phyloP scores from a whole-genome alignment of 2,797 vertebrate species.

The Poecilia wingei region DNA sequence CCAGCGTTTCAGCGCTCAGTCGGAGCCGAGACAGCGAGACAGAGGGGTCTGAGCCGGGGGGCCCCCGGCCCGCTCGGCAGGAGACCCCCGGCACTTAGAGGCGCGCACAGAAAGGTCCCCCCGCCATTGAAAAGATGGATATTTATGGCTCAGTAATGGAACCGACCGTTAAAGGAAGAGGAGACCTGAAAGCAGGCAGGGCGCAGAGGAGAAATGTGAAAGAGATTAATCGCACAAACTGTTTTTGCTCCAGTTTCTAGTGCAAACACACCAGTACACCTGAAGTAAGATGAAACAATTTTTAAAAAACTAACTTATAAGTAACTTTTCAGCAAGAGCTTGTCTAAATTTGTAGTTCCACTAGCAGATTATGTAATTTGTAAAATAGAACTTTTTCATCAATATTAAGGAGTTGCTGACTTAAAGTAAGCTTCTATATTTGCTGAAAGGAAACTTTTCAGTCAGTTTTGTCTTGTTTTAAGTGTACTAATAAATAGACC shows the following conservation, averaged over 20 bases:
- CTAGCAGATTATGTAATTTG: too few species aligned
- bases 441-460: too few species aligned
- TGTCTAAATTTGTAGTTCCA: too few species aligned
- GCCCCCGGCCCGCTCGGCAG: slow-evolving; percentile 41
- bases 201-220: background rate
- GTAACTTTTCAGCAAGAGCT: too few species aligned
- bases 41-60: slow-evolving; percentile 7
- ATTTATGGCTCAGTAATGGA: slow-evolving; percentile 11
- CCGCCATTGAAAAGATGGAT: slow-evolving; percentile 13
- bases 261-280: too few species aligned
- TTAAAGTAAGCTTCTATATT: too few species aligned
- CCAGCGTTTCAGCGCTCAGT: slow-evolving; percentile 80
- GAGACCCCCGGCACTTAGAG: slow-evolving; percentile 37
- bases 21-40: slow-evolving; percentile 40
- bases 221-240: background rate
- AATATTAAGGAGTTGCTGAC: too few species aligned
- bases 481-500: too few species aligned
- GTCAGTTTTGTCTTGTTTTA: too few species aligned
- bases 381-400: too few species aligned
- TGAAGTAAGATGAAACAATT: too few species aligned
- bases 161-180: background rate
- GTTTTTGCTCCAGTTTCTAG: background rate
- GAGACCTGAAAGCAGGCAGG: background rate
- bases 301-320: too few species aligned
- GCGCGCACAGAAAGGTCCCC: slow-evolving; percentile 20